phyloP scores from a whole-genome alignment of 2,888 invertebrate genomes.

The Stenichneumon culpator region DNA sequence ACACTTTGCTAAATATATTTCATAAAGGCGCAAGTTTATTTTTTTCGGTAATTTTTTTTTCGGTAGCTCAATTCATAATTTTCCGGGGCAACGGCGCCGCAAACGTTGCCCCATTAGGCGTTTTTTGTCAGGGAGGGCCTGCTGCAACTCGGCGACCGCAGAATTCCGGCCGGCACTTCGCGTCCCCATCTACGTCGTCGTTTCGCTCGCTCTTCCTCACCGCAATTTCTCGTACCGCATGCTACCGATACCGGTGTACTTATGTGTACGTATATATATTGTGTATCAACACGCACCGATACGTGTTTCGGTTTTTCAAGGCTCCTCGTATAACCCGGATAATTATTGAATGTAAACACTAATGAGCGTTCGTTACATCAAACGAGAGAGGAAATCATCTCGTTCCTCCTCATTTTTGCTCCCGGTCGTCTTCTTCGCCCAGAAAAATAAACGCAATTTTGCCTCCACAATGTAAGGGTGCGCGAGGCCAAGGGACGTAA shows the following conservation, averaged over 20 bases:
- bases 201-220: slow-evolving; percentile 54
- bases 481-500: not conserved
- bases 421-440: not conserved
- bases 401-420: slow-evolving; percentile 39
- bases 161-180: slow-evolving; percentile 76
- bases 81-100: slow-evolving; percentile 78
- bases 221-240: slow-evolving; percentile 59
- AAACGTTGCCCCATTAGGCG: slow-evolving; percentile 79
- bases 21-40: slow-evolving; percentile 32
- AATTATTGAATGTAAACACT: slow-evolving; percentile 69
- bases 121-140: slow-evolving; percentile 75
- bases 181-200: slow-evolving; percentile 55
- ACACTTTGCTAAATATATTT: slow-evolving; percentile 41
- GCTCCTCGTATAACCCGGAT: slow-evolving; percentile 58
- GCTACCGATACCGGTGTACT: slow-evolving; percentile 43
- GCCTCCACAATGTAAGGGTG: not conserved
- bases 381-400: slow-evolving; percentile 52
- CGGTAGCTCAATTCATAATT: slow-evolving; percentile 80
- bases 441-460: not conserved
- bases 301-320: slow-evolving; percentile 65
- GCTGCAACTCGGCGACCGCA: slow-evolving; percentile 75
- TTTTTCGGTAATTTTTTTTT: slow-evolving; percentile 43
- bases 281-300: slow-evolving; percentile 20
- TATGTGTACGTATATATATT: not conserved
- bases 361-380: slow-evolving; percentile 66